Evolutionary conservation across 2,888 invertebrate genomes (phyloP), one percentile per base, ranked within the genome.

Genomic region (Pristionchus entomophagus): DNA sequence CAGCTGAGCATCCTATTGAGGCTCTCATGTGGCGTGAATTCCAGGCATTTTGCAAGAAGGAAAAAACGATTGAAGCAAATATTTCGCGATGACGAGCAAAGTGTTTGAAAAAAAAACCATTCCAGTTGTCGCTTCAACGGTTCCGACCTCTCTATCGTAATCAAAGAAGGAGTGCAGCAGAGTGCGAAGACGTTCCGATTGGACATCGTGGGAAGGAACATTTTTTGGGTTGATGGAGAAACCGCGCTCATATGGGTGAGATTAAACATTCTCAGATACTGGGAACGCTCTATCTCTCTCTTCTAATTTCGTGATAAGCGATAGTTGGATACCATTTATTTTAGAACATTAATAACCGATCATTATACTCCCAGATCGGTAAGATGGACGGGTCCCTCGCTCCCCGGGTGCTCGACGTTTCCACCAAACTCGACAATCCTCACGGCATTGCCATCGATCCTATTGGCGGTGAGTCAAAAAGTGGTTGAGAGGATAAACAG

Each of bases 161-260:
- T 59, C 14, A 85, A 59, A 12, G 77, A 77, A 6, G 85, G 85
- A 14, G 35, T 85, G 17, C 59, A 38, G 17, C 77, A 51, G 77
- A 53, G 56, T 49, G 49, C 85, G 29, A 77, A 85, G 19, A 85
- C 85, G 19, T 77, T 85, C 38, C 73, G 85, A 29, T 53, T 89
- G 38, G 89, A 89, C 45, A 22, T 78, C 51, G 53, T 86, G 38
- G 89, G 90, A 17, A 85, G 84, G 80, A 89, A 89, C 69, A 29
- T 89, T 35, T 85, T 88, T 62, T 88, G 89, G 86, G 59, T 90
- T 29, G 89, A 89, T 81, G 82, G 89, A 14, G 85, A 56, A 26
- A 84, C 86, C 22, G 86, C 88, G 19, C 78, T 86, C 2, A 88
- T 88, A 26, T 88, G 83, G 83, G 83, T 84, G 65, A 49, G 45